Evolutionary conservation across 2,797 vertebrate species (phyloP), one percentile per base, ranked within the genome.

Genomic region (Caiman crocodilus): DNA sequence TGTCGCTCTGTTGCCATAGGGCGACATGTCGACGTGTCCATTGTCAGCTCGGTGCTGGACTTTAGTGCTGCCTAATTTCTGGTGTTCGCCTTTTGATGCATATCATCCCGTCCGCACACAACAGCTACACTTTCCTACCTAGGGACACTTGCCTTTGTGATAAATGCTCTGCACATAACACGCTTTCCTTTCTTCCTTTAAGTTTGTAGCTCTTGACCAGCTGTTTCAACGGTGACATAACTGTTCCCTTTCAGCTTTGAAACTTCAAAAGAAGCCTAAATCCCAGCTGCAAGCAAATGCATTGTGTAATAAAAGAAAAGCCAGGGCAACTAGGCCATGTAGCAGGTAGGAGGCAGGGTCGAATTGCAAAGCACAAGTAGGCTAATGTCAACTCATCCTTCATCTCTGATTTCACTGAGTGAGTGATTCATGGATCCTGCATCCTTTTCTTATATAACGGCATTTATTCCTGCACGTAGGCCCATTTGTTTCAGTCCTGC

Each of bases 191-290:
- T 14, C 76, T 81, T 64, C 42, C 89, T 75, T 23, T 63, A 21
- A 11, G 14, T 10, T 35, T 32, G 83, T 58, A 58, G 79, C 6
- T 88, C 73, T 26, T 64, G 69, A 93, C 10, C 90, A 91, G 84
- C 94, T 94, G 92, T 8, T 85, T 69, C 89, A 84, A 91, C 91
- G 85, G 64, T 90, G 85, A 91, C 90, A 93, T 83, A 96, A 87
- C 83, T 90, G 93, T 94, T 95, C 60, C 91, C 95, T 85, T 91
- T 96, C 90, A 90, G 90, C 90, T 94, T 95, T 96, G 91, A 92
- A 93, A 96, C 95, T 96, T 96, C 96, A 96, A 96, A 97, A 95
- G 88, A 90, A 93, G 91, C 79, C 94, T 89, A 55, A 93, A 97
- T 89, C 88, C 94, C 95, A 95, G 95, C 92, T 97, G 77, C 91